These are phyloP conservation scores for Trogon melanurus DNA, from an alignment of 2,113 vertebrate species.

Conservation along the genomic window DNA sequence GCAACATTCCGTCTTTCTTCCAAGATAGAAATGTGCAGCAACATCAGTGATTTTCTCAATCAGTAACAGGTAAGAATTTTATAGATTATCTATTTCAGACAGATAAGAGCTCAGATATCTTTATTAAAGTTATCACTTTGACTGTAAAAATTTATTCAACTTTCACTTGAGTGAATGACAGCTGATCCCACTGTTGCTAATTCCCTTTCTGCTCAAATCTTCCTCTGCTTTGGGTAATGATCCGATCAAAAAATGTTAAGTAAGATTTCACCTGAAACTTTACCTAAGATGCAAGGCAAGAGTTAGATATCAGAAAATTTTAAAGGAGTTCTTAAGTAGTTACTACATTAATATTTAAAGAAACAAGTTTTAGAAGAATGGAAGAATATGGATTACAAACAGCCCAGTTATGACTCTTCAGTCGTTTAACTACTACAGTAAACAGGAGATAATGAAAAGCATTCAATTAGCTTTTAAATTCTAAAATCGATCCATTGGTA, in stretches of 20 bases:
- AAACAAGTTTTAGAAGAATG: background rate
- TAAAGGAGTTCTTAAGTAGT: background rate
- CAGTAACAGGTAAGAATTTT: conserved; percentile 49
- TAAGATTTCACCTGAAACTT: background rate
- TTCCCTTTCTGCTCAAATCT: background rate
- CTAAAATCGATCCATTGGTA: background rate
- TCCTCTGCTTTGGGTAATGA: background rate
- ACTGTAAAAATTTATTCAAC: background rate
- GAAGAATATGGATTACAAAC: background rate
- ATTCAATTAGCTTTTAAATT: background rate
- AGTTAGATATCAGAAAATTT: background rate
- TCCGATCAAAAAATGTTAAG: background rate
- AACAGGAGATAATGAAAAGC: background rate
- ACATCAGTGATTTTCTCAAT: background rate
- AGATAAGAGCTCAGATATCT: background rate
- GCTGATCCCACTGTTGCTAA: background rate
- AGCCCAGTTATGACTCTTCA: background rate
- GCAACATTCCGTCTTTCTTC: background rate
- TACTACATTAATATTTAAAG: background rate
- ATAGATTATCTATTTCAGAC: background rate
- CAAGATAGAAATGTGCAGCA: background rate
- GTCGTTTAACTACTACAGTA: background rate
- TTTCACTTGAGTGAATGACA: background rate
- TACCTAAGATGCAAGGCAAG: background rate
- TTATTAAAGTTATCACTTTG: background rate